Percentiles rank a stretch among this genome's conserved stretches.
Conservation (phyloP, 2,113 vertebrate genomes). For the Okapia johnstoni region DNA sequence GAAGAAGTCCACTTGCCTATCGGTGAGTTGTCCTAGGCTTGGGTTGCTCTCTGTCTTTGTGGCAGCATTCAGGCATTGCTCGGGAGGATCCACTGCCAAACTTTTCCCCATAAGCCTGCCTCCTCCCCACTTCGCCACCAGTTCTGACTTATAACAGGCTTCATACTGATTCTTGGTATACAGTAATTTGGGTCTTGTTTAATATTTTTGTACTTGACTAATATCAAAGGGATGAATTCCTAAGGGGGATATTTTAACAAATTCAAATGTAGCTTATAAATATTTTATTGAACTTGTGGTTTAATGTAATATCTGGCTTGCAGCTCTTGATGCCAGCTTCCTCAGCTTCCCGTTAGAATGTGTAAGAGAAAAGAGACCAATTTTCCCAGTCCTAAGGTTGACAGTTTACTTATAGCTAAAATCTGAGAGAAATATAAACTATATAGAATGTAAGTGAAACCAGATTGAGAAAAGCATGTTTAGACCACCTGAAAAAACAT, state of each 20-base stretch:
- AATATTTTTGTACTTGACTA: neutral
- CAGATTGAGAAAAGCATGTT: neutral
- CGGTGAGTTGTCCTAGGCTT: neutral
- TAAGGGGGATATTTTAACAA: neutral
- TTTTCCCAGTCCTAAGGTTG: neutral
- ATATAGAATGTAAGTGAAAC: neutral
- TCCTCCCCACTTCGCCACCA: neutral
- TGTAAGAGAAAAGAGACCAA: neutral
- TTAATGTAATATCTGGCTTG: conserved; percentile 25
- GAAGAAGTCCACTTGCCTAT: neutral
- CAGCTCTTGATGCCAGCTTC: neutral
- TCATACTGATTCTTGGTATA: neutral
- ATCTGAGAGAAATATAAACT: neutral
- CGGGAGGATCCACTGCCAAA: neutral
- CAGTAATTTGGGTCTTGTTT: conserved; percentile 2
- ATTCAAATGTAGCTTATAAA: conserved; percentile 41
- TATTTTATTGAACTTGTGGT: conserved; percentile 41
- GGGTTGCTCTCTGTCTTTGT: neutral
- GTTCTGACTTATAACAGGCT: neutral
- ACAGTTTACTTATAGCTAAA: conserved; percentile 11
- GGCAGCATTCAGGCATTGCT: neutral
- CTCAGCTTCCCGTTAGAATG: neutral
- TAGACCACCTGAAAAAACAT: neutral
- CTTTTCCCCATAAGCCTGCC: no score
- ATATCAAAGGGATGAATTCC: conserved; percentile 19